Percentiles rank a stretch among this genome's conserved stretches.
phyloP scores from a whole-genome alignment of 2,113 vertebrate genomes.

The Grus americana region DNA sequence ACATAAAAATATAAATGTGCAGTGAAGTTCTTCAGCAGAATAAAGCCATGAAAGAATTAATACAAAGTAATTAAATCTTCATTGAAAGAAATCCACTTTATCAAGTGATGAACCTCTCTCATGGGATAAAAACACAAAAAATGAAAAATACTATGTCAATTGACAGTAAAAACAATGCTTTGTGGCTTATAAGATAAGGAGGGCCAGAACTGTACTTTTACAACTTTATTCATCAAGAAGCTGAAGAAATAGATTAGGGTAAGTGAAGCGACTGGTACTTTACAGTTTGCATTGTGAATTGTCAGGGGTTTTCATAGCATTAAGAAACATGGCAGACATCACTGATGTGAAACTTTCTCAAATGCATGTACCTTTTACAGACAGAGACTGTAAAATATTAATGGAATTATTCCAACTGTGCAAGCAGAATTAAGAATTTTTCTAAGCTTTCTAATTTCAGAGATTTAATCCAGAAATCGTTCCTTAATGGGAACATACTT shows the following conservation, averaged over 20 bases:
- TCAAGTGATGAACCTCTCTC: background rate
- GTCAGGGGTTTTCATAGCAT: background rate
- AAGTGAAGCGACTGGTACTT: background rate
- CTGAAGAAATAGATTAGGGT: background rate
- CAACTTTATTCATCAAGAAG: background rate
- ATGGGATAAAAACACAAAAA: background rate
- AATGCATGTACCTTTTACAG: background rate
- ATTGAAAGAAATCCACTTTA: background rate
- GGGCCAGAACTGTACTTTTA: background rate
- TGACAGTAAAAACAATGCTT: background rate
- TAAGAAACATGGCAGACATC: background rate
- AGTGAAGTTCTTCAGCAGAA: constrained; percentile 7
- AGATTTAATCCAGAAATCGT: background rate
- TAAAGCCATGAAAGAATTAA: constrained; percentile 13
- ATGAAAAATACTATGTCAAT: background rate
- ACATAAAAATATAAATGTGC: constrained; percentile 39
- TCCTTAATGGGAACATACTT: background rate
- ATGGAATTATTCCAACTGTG: background rate
- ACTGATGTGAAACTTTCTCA: background rate
- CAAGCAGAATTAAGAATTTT: background rate
- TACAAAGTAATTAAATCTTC: constrained; percentile 39
- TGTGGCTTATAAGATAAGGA: background rate
- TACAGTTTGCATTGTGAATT: background rate
- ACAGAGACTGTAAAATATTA: background rate
- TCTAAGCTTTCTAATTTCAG: background rate